phyloP scores from a whole-genome alignment of 1,140 invertebrate species.

The Dendrolimus kikuchii region DNA sequence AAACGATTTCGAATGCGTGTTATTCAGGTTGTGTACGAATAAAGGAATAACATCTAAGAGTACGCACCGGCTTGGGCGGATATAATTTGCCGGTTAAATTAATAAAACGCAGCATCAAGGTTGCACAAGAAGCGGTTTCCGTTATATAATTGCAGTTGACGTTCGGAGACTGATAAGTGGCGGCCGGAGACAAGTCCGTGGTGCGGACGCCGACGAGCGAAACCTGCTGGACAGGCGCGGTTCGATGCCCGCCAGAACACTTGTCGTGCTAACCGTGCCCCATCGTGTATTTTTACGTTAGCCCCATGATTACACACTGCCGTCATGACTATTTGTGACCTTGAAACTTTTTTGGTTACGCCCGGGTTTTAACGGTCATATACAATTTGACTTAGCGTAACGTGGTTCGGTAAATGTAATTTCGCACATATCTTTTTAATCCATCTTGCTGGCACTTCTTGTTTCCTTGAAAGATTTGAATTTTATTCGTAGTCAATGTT shows the following conservation, averaged over 20 bases:
- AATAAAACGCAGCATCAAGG: slow-evolving; percentile 11
- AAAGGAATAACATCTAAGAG: no score
- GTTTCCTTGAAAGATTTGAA: background rate
- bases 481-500: background rate
- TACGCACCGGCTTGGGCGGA: no score
- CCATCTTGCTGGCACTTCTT: background rate
- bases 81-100: background rate
- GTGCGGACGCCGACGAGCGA: slow-evolving; percentile 6
- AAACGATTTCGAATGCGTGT: background rate
- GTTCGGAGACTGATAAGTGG: slow-evolving; percentile 15
- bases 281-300: slow-evolving; percentile 16
- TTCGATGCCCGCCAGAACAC: slow-evolving; percentile 23
- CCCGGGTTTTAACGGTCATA: slow-evolving; percentile 2
- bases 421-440: no score
- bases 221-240: slow-evolving; percentile 22
- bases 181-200: slow-evolving; percentile 6
- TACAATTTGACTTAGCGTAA: no score
- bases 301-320: slow-evolving; percentile 11
- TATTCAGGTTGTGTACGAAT: background rate
- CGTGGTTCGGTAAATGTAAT: no score
- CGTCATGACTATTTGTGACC: slow-evolving; percentile 10
- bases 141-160: slow-evolving; percentile 27
- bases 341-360: slow-evolving; percentile 14
- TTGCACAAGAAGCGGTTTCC: slow-evolving; percentile 10
- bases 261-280: slow-evolving; percentile 13